Percentiles rank a stretch among this genome's conserved stretches.
These are phyloP conservation scores for Caenorhabditis sp. DNA, from an alignment of 2,888 invertebrate species.

Conservation along the genomic window DNA sequence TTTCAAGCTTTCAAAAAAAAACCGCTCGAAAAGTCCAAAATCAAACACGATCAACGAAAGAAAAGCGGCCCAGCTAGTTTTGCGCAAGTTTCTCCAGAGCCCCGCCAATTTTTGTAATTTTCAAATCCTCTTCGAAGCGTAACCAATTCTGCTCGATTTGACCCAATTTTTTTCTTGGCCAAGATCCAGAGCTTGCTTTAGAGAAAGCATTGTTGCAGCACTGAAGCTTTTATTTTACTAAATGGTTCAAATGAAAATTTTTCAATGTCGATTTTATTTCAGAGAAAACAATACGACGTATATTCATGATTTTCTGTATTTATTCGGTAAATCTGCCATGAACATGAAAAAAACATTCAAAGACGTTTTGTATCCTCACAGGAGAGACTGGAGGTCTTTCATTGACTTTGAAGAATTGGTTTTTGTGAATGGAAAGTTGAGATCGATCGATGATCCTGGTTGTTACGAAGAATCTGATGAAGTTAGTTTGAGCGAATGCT, in stretches of 20 bases:
- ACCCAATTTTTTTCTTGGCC: too few species aligned
- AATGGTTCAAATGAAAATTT: background rate
- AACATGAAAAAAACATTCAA: background rate
- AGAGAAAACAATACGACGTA: slow-evolving; percentile 29
- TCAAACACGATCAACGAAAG: too few species aligned
- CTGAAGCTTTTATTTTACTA: too few species aligned
- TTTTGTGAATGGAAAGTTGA: background rate
- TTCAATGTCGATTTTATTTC: background rate
- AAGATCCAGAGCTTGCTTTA: too few species aligned
- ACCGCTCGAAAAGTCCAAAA: too few species aligned
- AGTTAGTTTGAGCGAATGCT: slow-evolving; percentile 13
- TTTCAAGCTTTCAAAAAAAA: too few species aligned
- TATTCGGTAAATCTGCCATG: slow-evolving; percentile 13
- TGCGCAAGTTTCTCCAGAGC: too few species aligned
- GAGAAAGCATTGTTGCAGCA: too few species aligned
- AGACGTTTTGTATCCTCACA: slow-evolving; percentile 1
- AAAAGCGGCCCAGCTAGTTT: too few species aligned
- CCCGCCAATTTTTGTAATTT: too few species aligned
- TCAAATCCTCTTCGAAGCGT: too few species aligned
- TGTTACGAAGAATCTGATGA: background rate
- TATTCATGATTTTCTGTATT: slow-evolving; percentile 25
- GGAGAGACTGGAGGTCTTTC: background rate
- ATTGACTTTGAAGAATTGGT: background rate
- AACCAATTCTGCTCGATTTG: too few species aligned
- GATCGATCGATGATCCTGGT: background rate